Percentiles rank a stretch among this genome's conserved stretches.
Conservation (phyloP, 2,797 vertebrate species). For the Sciaenops ocellatus region DNA sequence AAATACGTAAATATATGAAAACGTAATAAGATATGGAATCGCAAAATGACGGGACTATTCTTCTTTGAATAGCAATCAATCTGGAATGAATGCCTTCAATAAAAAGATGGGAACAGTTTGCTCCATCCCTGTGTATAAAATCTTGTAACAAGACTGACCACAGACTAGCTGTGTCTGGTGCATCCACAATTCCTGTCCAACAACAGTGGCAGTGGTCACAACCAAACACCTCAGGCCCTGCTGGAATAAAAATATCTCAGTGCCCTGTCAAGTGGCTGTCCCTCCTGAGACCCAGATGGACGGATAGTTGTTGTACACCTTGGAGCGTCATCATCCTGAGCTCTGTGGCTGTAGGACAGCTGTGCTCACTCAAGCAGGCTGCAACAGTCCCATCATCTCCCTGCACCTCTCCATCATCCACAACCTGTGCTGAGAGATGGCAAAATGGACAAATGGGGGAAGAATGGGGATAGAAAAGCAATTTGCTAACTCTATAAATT, state of each 20-base stretch:
- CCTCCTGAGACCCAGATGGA: slow-evolving; percentile 67
- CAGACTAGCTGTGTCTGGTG: slow-evolving; percentile 34
- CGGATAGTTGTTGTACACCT: slow-evolving; percentile 62
- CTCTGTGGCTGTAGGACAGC: slow-evolving; percentile 67
- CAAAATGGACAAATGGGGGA: slow-evolving; percentile 65
- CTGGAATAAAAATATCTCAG: slow-evolving; percentile 69
- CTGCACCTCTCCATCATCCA: slow-evolving; percentile 72
- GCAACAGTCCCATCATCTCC: slow-evolving; percentile 58
- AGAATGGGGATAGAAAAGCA: slow-evolving; percentile 81
- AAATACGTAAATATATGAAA: not conserved
- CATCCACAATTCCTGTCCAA: slow-evolving; percentile 51
- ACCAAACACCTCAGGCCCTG: slow-evolving; percentile 47
- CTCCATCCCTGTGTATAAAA: not conserved
- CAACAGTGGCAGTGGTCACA: slow-evolving; percentile 49
- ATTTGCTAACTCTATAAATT: slow-evolving; percentile 85
- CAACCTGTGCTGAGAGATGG: slow-evolving; percentile 52
- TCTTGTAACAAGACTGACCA: slow-evolving; percentile 16
- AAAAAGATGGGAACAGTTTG: slow-evolving; percentile 1
- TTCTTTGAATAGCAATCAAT: not conserved
- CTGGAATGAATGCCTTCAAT: not conserved
- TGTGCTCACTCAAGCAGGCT: slow-evolving; percentile 69
- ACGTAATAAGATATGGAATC: not conserved
- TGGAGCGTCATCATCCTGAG: slow-evolving; percentile 57
- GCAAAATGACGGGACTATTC: not conserved
- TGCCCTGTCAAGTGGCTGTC: slow-evolving; percentile 58